A percentile compares a stretch with the other conserved stretches of the same genome.
Conservation (phyloP, 2,797 vertebrate genomes). For the Pseudomugil tenellus region DNA sequence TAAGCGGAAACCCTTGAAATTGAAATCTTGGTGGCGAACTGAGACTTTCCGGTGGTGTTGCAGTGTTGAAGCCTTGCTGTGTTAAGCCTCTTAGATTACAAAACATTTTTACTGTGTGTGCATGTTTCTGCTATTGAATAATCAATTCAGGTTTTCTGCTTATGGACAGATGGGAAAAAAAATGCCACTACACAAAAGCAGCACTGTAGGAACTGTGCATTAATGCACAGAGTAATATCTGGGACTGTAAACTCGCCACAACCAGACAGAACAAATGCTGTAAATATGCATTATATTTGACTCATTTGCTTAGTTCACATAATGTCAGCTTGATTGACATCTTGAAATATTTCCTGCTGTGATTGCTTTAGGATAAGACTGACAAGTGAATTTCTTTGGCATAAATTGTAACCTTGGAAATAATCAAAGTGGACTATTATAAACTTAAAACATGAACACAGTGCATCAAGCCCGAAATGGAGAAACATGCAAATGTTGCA, state of each 20-base stretch:
- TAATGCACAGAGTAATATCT: conserved; percentile 5
- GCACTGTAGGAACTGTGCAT: conserved; percentile 7
- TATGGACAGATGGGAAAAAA: conserved; percentile 21
- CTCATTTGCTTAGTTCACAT: conserved; percentile 6
- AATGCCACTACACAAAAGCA: conserved; percentile 12
- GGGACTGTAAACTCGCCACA: conserved; percentile 1
- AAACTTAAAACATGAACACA: background rate
- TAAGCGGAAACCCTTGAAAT: conserved; percentile 64
- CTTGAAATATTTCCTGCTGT: background rate
- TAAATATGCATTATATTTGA: background rate
- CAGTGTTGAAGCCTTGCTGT: conserved; percentile 60
- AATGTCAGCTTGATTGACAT: conserved; percentile 15
- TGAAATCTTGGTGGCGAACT: conserved; percentile 57
- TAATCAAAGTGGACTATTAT: too few relatives aligned
- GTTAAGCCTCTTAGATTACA: conserved; percentile 80
- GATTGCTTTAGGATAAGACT: conserved; percentile 7
- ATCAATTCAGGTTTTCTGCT: conserved; percentile 48
- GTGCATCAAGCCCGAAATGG: background rate
- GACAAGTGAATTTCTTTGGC: background rate
- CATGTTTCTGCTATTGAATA: conserved; percentile 66
- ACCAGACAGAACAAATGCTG: background rate
- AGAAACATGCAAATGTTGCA: background rate
- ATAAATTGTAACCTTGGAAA: too few relatives aligned
- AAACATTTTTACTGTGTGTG: conserved; percentile 75
- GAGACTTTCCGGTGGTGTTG: conserved; percentile 44